Percentiles rank a stretch among this genome's conserved stretches.
These are phyloP conservation scores for Pimpla rufipes DNA, from an alignment of 2,888 invertebrate genomes.

Conservation along the genomic window DNA sequence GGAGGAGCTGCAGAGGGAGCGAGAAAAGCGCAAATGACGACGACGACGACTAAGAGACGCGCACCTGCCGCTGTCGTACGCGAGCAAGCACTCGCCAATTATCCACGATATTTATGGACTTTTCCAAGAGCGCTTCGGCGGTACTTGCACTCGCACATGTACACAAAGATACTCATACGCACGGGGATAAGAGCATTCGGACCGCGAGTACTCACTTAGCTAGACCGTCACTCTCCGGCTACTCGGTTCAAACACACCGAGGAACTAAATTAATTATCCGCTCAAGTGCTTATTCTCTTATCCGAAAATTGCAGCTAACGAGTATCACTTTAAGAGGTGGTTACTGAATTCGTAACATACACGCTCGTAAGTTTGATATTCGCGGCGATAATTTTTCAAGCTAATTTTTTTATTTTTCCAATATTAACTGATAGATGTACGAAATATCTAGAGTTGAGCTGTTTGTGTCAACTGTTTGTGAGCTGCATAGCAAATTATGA, in stretches of 20 bases:
- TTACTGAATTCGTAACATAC: not conserved
- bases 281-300: slow-evolving; percentile 12
- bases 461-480: no score
- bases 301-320: not conserved
- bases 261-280: slow-evolving; percentile 11
- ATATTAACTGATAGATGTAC: no score
- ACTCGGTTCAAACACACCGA: slow-evolving; percentile 33
- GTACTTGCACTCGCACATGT: slow-evolving; percentile 18
- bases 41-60: slow-evolving; percentile 63
- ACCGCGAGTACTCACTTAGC: slow-evolving; percentile 23
- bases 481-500: not conserved
- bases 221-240: not conserved
- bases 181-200: slow-evolving; percentile 1
- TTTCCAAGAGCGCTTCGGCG: slow-evolving; percentile 71
- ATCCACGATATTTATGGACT: slow-evolving; percentile 75
- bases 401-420: slow-evolving; percentile 1
- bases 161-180: not conserved
- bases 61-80: slow-evolving; percentile 73
- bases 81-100: slow-evolving; percentile 72
- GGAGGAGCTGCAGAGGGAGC: slow-evolving; percentile 43
- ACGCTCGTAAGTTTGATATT: not conserved
- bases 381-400: not conserved
- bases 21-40: slow-evolving; percentile 60
- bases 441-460: not conserved
- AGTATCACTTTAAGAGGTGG: not conserved